Percentiles rank a stretch among this genome's conserved stretches.
phyloP scores from a whole-genome alignment of 2,888 invertebrate species.

The Piscicola geometra region DNA sequence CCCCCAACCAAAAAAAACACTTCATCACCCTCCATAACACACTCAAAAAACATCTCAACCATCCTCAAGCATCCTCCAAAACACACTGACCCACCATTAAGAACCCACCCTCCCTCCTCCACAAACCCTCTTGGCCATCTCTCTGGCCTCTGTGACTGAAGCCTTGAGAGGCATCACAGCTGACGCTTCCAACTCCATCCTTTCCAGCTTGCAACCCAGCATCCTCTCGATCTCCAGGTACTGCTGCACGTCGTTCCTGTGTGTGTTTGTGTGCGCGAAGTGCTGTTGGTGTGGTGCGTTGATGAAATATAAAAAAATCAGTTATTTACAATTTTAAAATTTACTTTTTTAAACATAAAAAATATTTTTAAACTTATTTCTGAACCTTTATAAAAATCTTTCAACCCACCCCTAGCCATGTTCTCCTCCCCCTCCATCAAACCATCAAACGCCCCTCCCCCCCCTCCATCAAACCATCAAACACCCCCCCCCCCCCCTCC shows the following conservation, averaged over 20 bases:
- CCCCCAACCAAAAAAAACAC: no score
- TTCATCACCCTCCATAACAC: no score
- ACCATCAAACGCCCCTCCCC: no score
- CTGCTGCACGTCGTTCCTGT: neutral
- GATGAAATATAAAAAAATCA: neutral
- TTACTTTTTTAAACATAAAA: neutral
- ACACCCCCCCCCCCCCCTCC: no score
- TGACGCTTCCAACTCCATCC: neutral
- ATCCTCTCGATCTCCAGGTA: neutral
- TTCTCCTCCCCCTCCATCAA: no score
- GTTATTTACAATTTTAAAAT: neutral
- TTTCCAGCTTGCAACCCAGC: neutral
- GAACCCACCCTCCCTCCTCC: neutral
- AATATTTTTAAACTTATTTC: no score
- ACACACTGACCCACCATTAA: neutral
- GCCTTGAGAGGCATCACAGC: slow-evolving; percentile 1
- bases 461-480: no score
- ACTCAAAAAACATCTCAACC: neutral
- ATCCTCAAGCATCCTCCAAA: neutral
- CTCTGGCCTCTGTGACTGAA: neutral
- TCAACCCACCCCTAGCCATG: no score
- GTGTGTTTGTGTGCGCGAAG: no score
- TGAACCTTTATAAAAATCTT: no score
- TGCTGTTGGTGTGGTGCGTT: no score
- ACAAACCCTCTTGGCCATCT: slow-evolving; percentile 2